These are phyloP conservation scores for Rhodophaea formosa DNA, from an alignment of 2,888 invertebrate genomes.

Conservation along the genomic window DNA sequence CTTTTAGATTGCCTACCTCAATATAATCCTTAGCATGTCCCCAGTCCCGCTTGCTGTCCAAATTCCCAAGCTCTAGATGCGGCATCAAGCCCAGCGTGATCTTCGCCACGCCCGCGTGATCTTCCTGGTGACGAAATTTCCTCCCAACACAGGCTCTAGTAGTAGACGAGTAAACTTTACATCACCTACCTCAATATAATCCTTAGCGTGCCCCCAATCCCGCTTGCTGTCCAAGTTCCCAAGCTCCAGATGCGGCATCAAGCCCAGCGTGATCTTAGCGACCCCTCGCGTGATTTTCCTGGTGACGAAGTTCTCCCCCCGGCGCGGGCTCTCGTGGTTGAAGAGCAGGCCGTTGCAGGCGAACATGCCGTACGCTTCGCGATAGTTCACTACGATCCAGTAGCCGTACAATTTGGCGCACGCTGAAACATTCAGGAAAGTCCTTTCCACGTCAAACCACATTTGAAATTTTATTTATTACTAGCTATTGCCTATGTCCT, in stretches of 20 bases:
- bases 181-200: slow-evolving; percentile 97
- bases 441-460: too few relatives aligned
- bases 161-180: too few relatives aligned
- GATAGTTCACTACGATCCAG: slow-evolving; percentile 97
- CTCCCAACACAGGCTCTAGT: slow-evolving; percentile 96
- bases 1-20: too few relatives aligned
- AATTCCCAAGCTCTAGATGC: slow-evolving; percentile 93
- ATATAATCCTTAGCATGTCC: slow-evolving; percentile 98
- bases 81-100: slow-evolving; percentile 94
- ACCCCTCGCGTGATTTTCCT: slow-evolving; percentile 98
- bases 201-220: slow-evolving; percentile 99
- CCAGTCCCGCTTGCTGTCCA: slow-evolving; percentile 98
- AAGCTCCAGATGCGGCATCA: slow-evolving; percentile 91
- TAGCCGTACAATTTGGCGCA: slow-evolving; percentile 97
- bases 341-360: slow-evolving; percentile 98
- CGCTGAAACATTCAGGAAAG: too few relatives aligned
- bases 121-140: slow-evolving; percentile 99
- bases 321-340: slow-evolving; percentile 96
- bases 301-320: slow-evolving; percentile 99
- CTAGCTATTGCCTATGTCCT: too few relatives aligned
- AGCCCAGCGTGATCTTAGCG: slow-evolving; percentile 95
- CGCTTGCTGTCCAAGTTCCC: slow-evolving; percentile 97
- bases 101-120: slow-evolving; percentile 98
- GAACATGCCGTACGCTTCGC: slow-evolving; percentile 97
- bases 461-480: too few relatives aligned